phyloP scores from a whole-genome alignment of 2,113 vertebrate genomes.

The Spea multiplicata region DNA sequence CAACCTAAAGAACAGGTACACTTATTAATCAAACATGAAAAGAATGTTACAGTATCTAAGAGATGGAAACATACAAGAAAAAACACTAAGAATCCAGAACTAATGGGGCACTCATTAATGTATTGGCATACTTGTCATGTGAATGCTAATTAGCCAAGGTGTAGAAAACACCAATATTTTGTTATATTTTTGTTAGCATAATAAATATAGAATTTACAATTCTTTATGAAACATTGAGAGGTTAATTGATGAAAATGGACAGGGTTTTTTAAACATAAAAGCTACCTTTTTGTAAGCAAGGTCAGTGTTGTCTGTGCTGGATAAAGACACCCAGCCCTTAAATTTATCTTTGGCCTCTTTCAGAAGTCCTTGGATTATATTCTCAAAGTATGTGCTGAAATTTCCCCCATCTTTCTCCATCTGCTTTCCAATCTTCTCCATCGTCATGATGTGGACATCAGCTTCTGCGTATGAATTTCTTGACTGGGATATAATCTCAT shows the following conservation, averaged over 20 bases:
- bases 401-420: slow-evolving; percentile 80
- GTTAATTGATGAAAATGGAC: no score
- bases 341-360: slow-evolving; percentile 92
- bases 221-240: no score
- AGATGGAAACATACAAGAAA: no score
- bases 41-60: no score
- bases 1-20: slow-evolving; percentile 69
- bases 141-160: no score
- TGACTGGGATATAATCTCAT: slow-evolving; percentile 89
- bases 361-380: slow-evolving; percentile 79
- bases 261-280: no score
- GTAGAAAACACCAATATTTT: no score
- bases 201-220: no score
- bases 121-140: no score
- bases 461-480: slow-evolving; percentile 87
- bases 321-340: slow-evolving; percentile 87
- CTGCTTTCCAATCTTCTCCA: slow-evolving; percentile 83
- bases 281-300: slow-evolving; percentile 91
- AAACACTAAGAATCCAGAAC: no score
- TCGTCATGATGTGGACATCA: slow-evolving; percentile 78
- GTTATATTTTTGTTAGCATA: no score
- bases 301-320: slow-evolving; percentile 83
- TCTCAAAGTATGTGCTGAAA: slow-evolving; percentile 79
- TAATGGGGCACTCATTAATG: no score
- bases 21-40: neutral